Evolutionary conservation across 2,888 invertebrate genomes (phyloP).

Genomic region (Cryptocheilus praepositus): DNA sequence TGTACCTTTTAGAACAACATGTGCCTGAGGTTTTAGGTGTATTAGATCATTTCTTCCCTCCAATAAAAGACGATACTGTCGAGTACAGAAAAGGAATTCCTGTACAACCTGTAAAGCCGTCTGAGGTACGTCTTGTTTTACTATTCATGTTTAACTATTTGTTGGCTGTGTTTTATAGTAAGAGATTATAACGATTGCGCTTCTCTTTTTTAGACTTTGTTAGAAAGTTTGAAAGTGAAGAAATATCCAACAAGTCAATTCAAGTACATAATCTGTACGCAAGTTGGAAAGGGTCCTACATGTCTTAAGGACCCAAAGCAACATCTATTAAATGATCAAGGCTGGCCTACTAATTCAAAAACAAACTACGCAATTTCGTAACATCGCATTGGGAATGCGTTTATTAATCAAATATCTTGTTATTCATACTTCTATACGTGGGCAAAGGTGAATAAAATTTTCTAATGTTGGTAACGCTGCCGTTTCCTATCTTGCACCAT

Average conservation of each 20-base stretch:
- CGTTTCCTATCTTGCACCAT: no score
- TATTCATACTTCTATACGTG: no score
- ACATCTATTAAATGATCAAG: slow-evolving; percentile 77
- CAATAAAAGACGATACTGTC: slow-evolving; percentile 67
- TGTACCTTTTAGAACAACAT: slow-evolving; percentile 87
- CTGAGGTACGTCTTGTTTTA: slow-evolving; percentile 58
- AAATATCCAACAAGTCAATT: slow-evolving; percentile 78
- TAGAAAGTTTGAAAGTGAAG: slow-evolving; percentile 70
- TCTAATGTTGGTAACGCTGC: no score
- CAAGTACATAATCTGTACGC: slow-evolving; percentile 90
- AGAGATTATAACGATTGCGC: no score
- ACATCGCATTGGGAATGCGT: no score
- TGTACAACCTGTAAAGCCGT: slow-evolving; percentile 59
- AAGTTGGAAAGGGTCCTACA: slow-evolving; percentile 87
- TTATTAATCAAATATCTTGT: no score
- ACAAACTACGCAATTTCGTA: no score
- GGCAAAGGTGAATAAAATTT: no score
- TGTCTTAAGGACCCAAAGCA: slow-evolving; percentile 73
- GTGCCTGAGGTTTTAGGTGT: slow-evolving; percentile 82
- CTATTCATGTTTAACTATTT: neutral
- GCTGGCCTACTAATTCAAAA: slow-evolving; percentile 69
- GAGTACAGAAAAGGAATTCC: slow-evolving; percentile 80
- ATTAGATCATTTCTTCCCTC: slow-evolving; percentile 85
- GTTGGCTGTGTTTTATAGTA: neutral
- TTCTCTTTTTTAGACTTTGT: slow-evolving; percentile 54